Evolutionary conservation across 2,888 invertebrate species (phyloP), one percentile per base, ranked within the genome.

Genomic region (Cheilosia vulpina): DNA sequence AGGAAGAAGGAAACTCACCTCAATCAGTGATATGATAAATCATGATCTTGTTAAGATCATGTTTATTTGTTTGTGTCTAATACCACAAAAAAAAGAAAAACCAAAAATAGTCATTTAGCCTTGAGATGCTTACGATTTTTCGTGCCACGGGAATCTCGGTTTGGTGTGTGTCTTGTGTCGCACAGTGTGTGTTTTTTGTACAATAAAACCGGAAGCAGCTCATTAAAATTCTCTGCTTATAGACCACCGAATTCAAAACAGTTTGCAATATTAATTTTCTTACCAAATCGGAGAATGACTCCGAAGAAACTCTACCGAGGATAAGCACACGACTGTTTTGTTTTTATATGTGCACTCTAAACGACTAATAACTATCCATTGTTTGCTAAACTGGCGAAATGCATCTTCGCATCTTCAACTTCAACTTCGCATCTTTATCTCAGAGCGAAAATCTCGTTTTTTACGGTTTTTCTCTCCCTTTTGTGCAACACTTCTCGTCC

Each of bases 11-110:
- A 85, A 85, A 76, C 47, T 80, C 80, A 62, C 81, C 81, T 85
- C 85, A 85, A 85, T 85, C 85, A 85, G 76, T 81, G 85, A 58
- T 85, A 77, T 76, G 85, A 85, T 85, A 85, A 85, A 85, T 85
- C 85, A 85, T 85, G 80, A 72, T 81, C 85, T 81, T 73, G 76
- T 85, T 85, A 75, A 68, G 72, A 68, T 77, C 45, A 71, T 72
- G 71, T 76, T 75, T 79, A 45, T 47, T 63, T 71, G 27, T 63
- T 43, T 76, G 45, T 68, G 31, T 53, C 15, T 31, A 47, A 63
- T 69, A 19, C 17, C 17, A 47, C 43, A 43, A 72, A 41, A 43
- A 72, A 41, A 45, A 15, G 19, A 60, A 60, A 15, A 45, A 17
- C 24, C 38, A 55, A 7, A 53, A 47, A 53, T 31, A 60, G 55